phyloP scores from a whole-genome alignment of 2,888 invertebrate species.

The Chironomus tentans region DNA sequence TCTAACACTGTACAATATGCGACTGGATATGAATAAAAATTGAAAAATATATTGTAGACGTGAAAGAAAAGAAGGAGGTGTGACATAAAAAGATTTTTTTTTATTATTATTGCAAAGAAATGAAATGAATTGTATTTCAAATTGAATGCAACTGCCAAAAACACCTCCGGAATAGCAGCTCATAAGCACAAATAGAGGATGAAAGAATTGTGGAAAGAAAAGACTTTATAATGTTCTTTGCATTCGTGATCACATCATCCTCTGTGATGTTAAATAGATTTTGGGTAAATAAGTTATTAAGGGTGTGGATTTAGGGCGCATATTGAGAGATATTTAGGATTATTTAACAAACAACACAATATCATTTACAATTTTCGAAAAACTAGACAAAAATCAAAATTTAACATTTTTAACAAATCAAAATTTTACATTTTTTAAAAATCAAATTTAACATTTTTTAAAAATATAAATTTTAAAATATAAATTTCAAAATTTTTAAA shows the following conservation, averaged over 20 bases:
- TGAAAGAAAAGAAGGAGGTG: slow-evolving; percentile 8
- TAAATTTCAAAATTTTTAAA: too few relatives aligned
- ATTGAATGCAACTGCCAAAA: slow-evolving; percentile 22
- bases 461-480: too few relatives aligned
- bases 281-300: too few relatives aligned
- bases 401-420: too few relatives aligned
- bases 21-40: neutral
- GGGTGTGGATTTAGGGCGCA: too few relatives aligned
- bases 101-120: neutral
- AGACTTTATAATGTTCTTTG: neutral
- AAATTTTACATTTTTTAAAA: too few relatives aligned
- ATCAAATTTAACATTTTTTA: too few relatives aligned
- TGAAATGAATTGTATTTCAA: slow-evolving; percentile 13
- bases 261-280: too few relatives aligned
- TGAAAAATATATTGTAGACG: neutral
- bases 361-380: too few relatives aligned
- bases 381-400: too few relatives aligned
- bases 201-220: neutral
- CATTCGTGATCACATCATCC: neutral
- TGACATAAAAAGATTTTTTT: slow-evolving; percentile 17
- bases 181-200: neutral
- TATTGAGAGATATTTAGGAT: too few relatives aligned
- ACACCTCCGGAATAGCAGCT: neutral
- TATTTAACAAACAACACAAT: too few relatives aligned
- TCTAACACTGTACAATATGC: neutral